Conservation (phyloP, 2,113 vertebrate species). For the Leucoraja erinaceus region DNA sequence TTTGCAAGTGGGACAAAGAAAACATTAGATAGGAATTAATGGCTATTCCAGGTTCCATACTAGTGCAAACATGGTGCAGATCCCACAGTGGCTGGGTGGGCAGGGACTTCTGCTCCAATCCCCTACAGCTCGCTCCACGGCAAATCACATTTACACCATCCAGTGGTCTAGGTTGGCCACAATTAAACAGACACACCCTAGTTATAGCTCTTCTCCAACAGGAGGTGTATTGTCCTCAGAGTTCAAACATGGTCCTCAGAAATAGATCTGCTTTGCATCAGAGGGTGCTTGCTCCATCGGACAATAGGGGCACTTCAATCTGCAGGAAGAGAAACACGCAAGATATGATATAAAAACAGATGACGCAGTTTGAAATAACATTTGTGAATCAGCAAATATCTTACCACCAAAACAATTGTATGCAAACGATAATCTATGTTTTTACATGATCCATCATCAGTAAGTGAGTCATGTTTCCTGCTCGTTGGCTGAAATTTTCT, state of each 20-base stretch:
- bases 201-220: neutral
- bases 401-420: neutral
- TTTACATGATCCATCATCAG: no score
- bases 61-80: neutral
- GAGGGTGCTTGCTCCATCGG: constrained; percentile 85
- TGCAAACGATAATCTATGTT: neutral
- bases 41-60: neutral
- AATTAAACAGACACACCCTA: constrained; percentile 28
- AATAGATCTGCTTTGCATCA: constrained; percentile 81
- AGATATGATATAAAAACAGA: constrained; percentile 12
- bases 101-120: neutral
- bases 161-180: constrained; percentile 2
- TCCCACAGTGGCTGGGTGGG: neutral
- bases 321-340: constrained; percentile 45
- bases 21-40: neutral
- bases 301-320: constrained; percentile 84
- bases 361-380: no score
- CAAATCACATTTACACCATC: constrained; percentile 10
- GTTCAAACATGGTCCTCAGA: constrained; percentile 57
- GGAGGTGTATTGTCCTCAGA: neutral
- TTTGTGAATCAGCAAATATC: neutral
- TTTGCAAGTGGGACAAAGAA: neutral
- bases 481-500: neutral
- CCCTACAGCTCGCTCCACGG: neutral
- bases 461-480: neutral